A percentile compares a stretch with the other conserved stretches of the same genome.
Conservation (phyloP, 2,797 vertebrate genomes). For the Oreochromis grahami region DNA sequence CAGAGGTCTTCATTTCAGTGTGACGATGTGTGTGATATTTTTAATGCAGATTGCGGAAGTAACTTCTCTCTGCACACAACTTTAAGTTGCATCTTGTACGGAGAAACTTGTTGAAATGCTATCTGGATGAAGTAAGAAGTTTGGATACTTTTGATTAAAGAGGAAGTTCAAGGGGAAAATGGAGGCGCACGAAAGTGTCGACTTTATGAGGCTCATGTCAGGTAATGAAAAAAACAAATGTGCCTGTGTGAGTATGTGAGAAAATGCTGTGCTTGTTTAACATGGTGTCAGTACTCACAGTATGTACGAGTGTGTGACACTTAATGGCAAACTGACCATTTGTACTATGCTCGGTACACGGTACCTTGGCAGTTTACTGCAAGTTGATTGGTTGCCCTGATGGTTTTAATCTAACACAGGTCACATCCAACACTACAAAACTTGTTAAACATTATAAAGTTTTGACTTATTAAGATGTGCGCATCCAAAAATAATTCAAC, state of each 20-base stretch:
- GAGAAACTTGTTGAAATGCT: not conserved
- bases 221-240: slow-evolving; percentile 41
- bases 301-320: not conserved
- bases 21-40: not conserved
- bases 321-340: not conserved
- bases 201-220: slow-evolving; percentile 58
- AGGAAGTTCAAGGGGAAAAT: slow-evolving; percentile 29
- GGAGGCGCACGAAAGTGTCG: slow-evolving; percentile 6
- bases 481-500: not conserved
- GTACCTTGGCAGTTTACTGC: not conserved
- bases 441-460: not conserved
- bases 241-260: not conserved
- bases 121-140: not conserved
- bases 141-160: not conserved
- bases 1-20: not conserved
- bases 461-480: not conserved
- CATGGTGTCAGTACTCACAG: not conserved
- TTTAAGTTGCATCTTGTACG: not conserved
- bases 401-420: not conserved
- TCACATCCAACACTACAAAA: not conserved
- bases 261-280: not conserved
- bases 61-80: not conserved
- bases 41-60: not conserved
- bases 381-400: not conserved
- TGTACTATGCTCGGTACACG: not conserved